These are phyloP conservation scores for Lithosia quadra DNA, from an alignment of 2,888 invertebrate species.

Conservation along the genomic window DNA sequence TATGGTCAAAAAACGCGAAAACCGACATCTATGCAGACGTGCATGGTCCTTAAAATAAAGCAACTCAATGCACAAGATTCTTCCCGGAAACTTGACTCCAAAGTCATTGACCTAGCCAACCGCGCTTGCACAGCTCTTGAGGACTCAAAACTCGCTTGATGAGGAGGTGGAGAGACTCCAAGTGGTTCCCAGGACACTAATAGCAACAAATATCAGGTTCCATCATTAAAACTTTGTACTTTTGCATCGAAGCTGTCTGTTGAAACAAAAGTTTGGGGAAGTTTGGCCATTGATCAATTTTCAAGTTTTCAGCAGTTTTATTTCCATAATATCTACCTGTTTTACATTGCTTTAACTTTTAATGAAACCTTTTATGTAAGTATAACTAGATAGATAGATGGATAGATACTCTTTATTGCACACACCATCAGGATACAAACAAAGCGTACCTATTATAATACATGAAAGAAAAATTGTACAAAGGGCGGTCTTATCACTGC, in stretches of 20 bases:
- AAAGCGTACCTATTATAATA: too few relatives aligned
- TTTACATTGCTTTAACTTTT: background rate
- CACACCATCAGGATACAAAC: too few relatives aligned
- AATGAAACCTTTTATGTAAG: background rate
- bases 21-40: too few relatives aligned
- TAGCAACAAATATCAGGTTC: conserved; percentile 46
- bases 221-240: conserved; percentile 48
- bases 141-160: background rate
- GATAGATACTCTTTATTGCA: too few relatives aligned
- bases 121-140: conserved; percentile 8
- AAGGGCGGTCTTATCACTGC: too few relatives aligned
- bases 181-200: conserved; percentile 30
- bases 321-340: background rate
- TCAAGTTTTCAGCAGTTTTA: background rate
- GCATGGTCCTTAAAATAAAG: too few relatives aligned
- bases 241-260: conserved; percentile 30
- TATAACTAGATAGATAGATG: too few relatives aligned
- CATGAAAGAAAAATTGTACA: too few relatives aligned
- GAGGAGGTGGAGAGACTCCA: background rate
- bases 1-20: too few relatives aligned
- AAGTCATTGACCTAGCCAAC: background rate
- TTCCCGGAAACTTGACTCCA: background rate
- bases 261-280: conserved; percentile 6
- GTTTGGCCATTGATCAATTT: conserved; percentile 1
- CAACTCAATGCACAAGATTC: background rate